Evolutionary conservation across 1,140 invertebrate species (phyloP).

Genomic region (Meloidogyne hapla): DNA sequence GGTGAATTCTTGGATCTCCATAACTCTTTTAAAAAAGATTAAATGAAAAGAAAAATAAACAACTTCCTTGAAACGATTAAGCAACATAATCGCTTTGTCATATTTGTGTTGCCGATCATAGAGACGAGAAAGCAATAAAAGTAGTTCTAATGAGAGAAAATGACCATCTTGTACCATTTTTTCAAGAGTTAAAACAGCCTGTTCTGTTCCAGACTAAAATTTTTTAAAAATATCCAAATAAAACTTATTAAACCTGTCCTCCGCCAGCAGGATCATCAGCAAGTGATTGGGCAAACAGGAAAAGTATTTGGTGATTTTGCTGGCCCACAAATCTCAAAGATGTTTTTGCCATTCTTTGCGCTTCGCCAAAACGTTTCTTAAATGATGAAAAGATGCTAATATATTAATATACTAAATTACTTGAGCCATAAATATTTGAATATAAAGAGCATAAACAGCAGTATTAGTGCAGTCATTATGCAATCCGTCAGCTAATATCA

Average conservation of each 20-base stretch:
- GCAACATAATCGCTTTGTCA: slow-evolving; percentile 18
- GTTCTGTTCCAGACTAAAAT: slow-evolving; percentile 7
- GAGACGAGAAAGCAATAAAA: slow-evolving; percentile 11
- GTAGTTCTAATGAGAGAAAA: slow-evolving; percentile 6
- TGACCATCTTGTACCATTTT: slow-evolving; percentile 14
- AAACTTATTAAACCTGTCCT: neutral
- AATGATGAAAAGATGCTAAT: neutral
- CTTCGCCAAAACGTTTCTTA: slow-evolving; percentile 24
- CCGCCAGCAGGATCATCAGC: slow-evolving; percentile 7
- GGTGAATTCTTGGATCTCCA: slow-evolving; percentile 22
- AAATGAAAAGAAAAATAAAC: neutral
- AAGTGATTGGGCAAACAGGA: slow-evolving; percentile 14
- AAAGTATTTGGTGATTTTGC: slow-evolving; percentile 19
- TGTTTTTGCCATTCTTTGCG: slow-evolving; percentile 18
- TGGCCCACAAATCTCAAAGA: slow-evolving; percentile 8
- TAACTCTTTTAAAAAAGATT: neutral
- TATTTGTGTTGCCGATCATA: slow-evolving; percentile 22
- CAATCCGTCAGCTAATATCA: neutral
- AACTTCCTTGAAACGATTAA: slow-evolving; percentile 20
- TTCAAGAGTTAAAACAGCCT: slow-evolving; percentile 8
- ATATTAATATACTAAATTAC: neutral
- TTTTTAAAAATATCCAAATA: neutral
- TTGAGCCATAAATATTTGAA: slow-evolving; percentile 14
- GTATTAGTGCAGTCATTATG: slow-evolving; percentile 18
- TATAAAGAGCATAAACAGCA: slow-evolving; percentile 7